These are phyloP conservation scores for Conistra vaccinii DNA, from an alignment of 2,888 invertebrate species.

Conservation along the genomic window DNA sequence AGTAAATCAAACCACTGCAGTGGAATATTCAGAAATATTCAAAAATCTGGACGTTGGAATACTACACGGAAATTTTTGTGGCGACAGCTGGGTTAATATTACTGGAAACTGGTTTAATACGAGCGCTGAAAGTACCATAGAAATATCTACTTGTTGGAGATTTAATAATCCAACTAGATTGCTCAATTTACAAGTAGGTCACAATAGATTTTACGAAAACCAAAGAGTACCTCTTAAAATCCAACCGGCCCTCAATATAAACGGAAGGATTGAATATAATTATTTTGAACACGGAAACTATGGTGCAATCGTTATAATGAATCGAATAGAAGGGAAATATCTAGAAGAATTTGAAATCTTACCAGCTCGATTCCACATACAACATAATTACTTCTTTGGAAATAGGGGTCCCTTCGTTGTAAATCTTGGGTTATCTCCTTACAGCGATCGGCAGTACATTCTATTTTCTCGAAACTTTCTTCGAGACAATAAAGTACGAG, in stretches of 20 bases:
- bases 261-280: constrained; percentile 96
- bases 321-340: constrained; percentile 91
- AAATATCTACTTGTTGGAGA: constrained; percentile 96
- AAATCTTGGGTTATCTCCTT: constrained; percentile 96
- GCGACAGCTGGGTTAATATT: constrained; percentile 96
- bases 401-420: constrained; percentile 97
- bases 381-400: constrained; percentile 96
- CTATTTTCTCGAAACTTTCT: constrained; percentile 97
- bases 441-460: constrained; percentile 95
- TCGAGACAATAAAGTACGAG: constrained; percentile 95
- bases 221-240: constrained; percentile 94
- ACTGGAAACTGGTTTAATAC: constrained; percentile 97
- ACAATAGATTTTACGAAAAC: constrained; percentile 95
- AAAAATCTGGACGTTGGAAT: constrained; percentile 97
- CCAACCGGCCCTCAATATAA: constrained; percentile 95
- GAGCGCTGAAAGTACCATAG: constrained; percentile 94
- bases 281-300: constrained; percentile 95
- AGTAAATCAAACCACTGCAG: constrained; percentile 95
- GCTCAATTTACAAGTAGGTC: constrained; percentile 94
- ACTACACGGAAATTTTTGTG: constrained; percentile 98
- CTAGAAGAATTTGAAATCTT: constrained; percentile 95
- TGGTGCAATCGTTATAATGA: constrained; percentile 96
- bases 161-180: constrained; percentile 88
- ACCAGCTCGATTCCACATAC: constrained; percentile 93
- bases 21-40: constrained; percentile 96